phyloP scores from a whole-genome alignment of 37 sponge, comb jelly and placozoan genomes.

The Bolinopsis microptera region DNA sequence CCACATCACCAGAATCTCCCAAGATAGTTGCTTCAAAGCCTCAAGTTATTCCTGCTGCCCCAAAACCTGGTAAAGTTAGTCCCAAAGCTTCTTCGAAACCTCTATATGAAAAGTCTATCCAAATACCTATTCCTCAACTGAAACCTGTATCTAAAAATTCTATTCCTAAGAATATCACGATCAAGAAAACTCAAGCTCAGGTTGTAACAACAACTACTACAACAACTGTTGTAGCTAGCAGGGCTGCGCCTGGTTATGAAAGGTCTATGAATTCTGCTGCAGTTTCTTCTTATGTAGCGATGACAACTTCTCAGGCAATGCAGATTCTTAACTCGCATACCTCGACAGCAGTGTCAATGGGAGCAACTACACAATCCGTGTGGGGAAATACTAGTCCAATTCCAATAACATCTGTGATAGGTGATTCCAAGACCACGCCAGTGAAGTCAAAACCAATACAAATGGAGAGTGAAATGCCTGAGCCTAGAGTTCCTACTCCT shows the following conservation, averaged over 20 bases:
- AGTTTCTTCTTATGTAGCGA: neutral
- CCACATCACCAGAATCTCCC: neutral
- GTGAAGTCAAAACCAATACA: neutral
- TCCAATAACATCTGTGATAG: neutral
- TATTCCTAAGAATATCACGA: slow-evolving; percentile 25
- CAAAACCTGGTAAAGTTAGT: slow-evolving; percentile 10
- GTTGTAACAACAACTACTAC: slow-evolving; percentile 24
- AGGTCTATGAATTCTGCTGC: neutral
- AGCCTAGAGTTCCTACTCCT: slow-evolving; percentile 31
- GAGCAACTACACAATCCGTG: slow-evolving; percentile 13
- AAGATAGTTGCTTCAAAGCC: neutral
- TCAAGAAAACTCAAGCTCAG: slow-evolving; percentile 50
- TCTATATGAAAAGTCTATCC: slow-evolving; percentile 20
- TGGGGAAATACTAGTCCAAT: slow-evolving; percentile 36
- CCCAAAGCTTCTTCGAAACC: neutral
- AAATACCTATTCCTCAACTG: slow-evolving; percentile 23
- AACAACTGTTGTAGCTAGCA: slow-evolving; percentile 31
- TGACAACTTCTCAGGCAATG: slow-evolving; percentile 57
- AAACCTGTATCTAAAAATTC: slow-evolving; percentile 18
- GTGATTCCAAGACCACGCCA: slow-evolving; percentile 21
- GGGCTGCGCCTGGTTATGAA: slow-evolving; percentile 50
- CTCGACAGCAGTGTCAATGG: neutral
- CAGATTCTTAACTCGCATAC: slow-evolving; percentile 25
- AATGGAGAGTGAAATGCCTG: neutral
- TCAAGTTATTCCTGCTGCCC: neutral